Evolutionary conservation across 2,113 vertebrate genomes (phyloP).

Genomic region (Sylvia atricapilla): DNA sequence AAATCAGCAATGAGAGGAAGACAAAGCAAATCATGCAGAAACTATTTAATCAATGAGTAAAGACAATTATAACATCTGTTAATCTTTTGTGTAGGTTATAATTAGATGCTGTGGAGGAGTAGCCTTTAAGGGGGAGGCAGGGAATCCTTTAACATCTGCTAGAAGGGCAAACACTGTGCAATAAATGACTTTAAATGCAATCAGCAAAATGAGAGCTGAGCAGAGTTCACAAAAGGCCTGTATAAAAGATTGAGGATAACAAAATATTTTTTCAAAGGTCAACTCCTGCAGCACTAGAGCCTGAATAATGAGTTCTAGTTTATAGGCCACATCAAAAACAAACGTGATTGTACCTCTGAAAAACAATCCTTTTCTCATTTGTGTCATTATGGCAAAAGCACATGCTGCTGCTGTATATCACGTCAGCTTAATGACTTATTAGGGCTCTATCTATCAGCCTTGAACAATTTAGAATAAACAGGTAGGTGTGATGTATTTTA

Average conservation of each 20-base stretch:
- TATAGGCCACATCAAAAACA: constrained; percentile 46
- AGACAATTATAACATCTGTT: constrained; percentile 85
- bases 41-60: constrained; percentile 79
- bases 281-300: constrained; percentile 28
- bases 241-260: constrained; percentile 59
- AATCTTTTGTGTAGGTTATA: constrained; percentile 79
- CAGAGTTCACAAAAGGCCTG: constrained; percentile 61
- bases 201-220: constrained; percentile 57
- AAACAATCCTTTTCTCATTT: constrained; percentile 55
- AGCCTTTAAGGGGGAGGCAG: constrained; percentile 70
- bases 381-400: constrained; percentile 36
- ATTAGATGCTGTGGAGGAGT: constrained; percentile 76
- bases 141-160: constrained; percentile 77
- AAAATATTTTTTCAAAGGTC: constrained; percentile 70
- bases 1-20: constrained; percentile 61
- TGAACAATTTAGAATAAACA: constrained; percentile 22
- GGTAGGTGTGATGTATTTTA: constrained; percentile 3
- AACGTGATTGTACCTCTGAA: constrained; percentile 25
- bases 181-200: constrained; percentile 64
- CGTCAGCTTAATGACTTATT: constrained; percentile 46
- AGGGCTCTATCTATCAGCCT: constrained; percentile 27
- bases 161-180: constrained; percentile 60
- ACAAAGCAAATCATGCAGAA: constrained; percentile 75
- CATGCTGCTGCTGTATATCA: constrained; percentile 35
- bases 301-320: constrained; percentile 48